These are phyloP conservation scores for Caenorhabditis japonica DNA, from an alignment of 2,888 invertebrate genomes.

Conservation along the genomic window DNA sequence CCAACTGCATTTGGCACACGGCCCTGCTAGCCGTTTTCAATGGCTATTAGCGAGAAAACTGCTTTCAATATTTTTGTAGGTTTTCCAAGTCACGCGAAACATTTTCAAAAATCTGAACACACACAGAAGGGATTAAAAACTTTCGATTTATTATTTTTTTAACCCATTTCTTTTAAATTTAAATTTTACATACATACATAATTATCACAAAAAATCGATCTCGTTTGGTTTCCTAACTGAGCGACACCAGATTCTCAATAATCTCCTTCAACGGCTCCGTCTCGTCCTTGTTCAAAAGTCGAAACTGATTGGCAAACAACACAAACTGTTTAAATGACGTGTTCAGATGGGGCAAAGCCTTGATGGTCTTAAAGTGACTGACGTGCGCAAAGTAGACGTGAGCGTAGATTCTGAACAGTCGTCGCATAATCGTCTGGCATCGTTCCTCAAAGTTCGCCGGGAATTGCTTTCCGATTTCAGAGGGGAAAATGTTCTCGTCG, in stretches of 20 bases:
- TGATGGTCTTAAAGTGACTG: slow-evolving; percentile 77
- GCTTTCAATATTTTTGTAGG: too few relatives aligned
- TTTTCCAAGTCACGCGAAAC: too few relatives aligned
- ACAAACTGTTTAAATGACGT: slow-evolving; percentile 65
- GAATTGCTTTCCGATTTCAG: slow-evolving; percentile 65
- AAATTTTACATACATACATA: too few relatives aligned
- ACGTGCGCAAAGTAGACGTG: slow-evolving; percentile 99
- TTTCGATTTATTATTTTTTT: too few relatives aligned
- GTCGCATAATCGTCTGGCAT: slow-evolving; percentile 97
- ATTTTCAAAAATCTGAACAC: too few relatives aligned
- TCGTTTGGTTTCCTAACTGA: too few relatives aligned
- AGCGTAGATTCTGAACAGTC: slow-evolving; percentile 97
- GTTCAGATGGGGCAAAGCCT: slow-evolving; percentile 61
- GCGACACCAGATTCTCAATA: slow-evolving; percentile 43
- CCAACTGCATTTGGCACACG: too few relatives aligned
- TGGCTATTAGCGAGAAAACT: too few relatives aligned
- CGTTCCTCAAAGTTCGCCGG: slow-evolving; percentile 81
- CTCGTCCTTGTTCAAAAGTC: slow-evolving; percentile 49
- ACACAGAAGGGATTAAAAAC: too few relatives aligned
- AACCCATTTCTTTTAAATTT: too few relatives aligned
- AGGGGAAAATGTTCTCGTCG: slow-evolving; percentile 88
- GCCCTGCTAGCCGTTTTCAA: too few relatives aligned
- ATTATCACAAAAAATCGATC: too few relatives aligned
- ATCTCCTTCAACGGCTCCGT: slow-evolving; percentile 51
- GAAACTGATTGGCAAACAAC: slow-evolving; percentile 60